These are phyloP conservation scores for Caenorhabditis sp. DNA, from an alignment of 2,888 invertebrate species.

Conservation along the genomic window DNA sequence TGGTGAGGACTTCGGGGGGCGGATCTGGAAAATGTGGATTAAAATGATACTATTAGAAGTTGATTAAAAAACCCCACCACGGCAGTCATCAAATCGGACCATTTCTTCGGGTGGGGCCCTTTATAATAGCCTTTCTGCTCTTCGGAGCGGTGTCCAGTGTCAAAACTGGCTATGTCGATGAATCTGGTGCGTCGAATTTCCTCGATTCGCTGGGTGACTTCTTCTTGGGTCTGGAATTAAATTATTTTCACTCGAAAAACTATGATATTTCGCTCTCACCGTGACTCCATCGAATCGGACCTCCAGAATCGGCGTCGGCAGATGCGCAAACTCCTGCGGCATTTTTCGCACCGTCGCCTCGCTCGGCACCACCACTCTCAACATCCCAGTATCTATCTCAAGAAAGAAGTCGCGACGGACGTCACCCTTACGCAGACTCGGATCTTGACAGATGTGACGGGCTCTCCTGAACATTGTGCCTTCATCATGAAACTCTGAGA, in stretches of 20 bases:
- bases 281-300: slow-evolving; percentile 14
- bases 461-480: slow-evolving; percentile 38
- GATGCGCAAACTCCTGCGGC: neutral
- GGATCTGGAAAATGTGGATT: slow-evolving; percentile 27
- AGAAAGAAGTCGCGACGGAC: neutral
- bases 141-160: neutral
- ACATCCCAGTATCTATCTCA: slow-evolving; percentile 37
- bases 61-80: slow-evolving; percentile 33
- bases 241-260: neutral
- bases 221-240: slow-evolving; percentile 13
- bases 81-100: slow-evolving; percentile 23
- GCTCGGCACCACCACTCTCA: neutral
- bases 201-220: neutral
- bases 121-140: neutral
- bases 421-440: neutral
- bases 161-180: neutral
- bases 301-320: slow-evolving; percentile 3
- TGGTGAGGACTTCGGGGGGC: neutral
- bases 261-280: neutral
- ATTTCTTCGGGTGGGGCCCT: neutral
- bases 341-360: neutral
- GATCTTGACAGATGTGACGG: slow-evolving; percentile 8
- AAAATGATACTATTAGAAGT: too few relatives aligned
- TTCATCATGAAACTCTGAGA: slow-evolving; percentile 13
- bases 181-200: slow-evolving; percentile 3